Base-by-base conservation (phyloP, 2,888 invertebrate genomes). In the Drosophila kuntzei region DNA sequence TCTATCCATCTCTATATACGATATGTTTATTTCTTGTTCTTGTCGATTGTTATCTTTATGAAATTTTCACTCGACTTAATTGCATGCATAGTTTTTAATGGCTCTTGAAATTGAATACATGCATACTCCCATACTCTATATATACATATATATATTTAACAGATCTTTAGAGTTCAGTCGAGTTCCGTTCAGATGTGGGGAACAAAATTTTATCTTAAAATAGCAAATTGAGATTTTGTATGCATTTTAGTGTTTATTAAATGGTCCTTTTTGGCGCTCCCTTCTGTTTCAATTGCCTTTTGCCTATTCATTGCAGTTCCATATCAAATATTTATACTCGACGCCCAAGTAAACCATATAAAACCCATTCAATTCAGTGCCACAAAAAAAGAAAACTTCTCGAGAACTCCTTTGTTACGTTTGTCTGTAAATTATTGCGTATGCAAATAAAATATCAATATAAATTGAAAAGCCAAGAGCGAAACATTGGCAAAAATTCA, bases 31-130 rank as follows among this genome's bases (percentile, higher is more conserved):
- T 83, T 79, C 86, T 81, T 80, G 75, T 83, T 88, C 76, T 84
- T 81, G 79, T 88, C 81, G 87, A 85, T 86, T 88, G 86, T 88
- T 86, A 86, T 86, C 86, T 88, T 83, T 88, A 81, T 83, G 81
- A 88, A 88, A 87, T 88, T 83, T 88, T 86, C 80, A 88, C 76
- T 80, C 88, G 84, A 86, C 80, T 88, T 88, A 89, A 88, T 88
- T 88, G 87, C 89, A 78, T 89, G 88, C 85, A 84, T 79, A 66
- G 74, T 76, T 80, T 79, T 80, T 85, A 89, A 88, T 89, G 89
- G 76, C 85, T 89, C 88, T 80, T 80, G 86, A 88, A 88, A 88
- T 89, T 82, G 77, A 82, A 77, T 76, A 59, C 44, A 54, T n/a
- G 47, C 27, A 43, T 34, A 53, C 51, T 16, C 1, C n/a, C 53